These are phyloP conservation scores for Cryptophagus acutangulus DNA, from an alignment of 2,888 invertebrate genomes.

Conservation along the genomic window DNA sequence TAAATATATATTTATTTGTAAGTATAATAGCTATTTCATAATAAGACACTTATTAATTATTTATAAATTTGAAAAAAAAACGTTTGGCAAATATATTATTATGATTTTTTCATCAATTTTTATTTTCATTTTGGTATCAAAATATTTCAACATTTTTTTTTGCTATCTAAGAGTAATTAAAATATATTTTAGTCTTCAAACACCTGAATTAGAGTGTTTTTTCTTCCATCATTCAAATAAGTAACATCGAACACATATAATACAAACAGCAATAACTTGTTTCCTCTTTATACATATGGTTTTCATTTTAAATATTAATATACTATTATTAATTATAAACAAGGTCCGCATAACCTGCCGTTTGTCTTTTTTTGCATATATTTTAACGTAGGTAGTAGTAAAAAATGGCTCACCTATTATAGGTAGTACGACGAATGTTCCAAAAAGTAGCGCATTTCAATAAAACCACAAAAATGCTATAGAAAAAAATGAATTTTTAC, in stretches of 20 bases:
- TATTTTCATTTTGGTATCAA: constrained; percentile 45
- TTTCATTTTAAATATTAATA: no score
- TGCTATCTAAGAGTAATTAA: constrained; percentile 45
- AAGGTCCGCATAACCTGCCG: constrained; percentile 42
- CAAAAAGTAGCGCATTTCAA: no score
- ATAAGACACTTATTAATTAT: constrained; percentile 37
- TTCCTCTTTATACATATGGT: constrained; percentile 19
- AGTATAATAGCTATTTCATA: constrained; percentile 30
- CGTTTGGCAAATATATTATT: constrained; percentile 17
- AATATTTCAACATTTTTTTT: constrained; percentile 46
- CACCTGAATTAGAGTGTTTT: constrained; percentile 32
- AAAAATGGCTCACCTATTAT: no score
- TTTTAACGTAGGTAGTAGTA: no score
- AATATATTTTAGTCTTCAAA: constrained; percentile 43
- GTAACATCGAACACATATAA: constrained; percentile 43
- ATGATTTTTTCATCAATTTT: constrained; percentile 18
- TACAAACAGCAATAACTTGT: constrained; percentile 27
- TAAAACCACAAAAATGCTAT: no score
- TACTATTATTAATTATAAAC: no score
- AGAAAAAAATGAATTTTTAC: constrained; percentile 24
- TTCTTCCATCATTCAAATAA: constrained; percentile 27
- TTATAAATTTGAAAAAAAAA: constrained; percentile 29
- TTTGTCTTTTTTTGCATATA: neutral
- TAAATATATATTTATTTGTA: constrained; percentile 19
- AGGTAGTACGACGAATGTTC: no score